These are phyloP conservation scores for Paedocypris sp. DNA, from an alignment of 2,113 vertebrate genomes.

Conservation along the genomic window DNA sequence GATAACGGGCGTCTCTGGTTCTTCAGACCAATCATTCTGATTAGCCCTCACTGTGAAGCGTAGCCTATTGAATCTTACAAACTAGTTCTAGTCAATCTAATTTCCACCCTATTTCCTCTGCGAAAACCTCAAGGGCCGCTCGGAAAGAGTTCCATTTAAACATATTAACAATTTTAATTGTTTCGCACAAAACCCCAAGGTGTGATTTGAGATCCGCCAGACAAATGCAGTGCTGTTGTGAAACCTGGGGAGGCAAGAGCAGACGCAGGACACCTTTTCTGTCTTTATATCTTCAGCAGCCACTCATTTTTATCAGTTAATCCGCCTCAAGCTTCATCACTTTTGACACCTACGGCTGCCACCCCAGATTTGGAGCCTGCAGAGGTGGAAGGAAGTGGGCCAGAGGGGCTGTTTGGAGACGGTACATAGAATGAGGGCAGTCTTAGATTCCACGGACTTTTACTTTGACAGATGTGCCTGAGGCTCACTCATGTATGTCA, in stretches of 20 bases:
- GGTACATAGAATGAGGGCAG: constrained; percentile 26
- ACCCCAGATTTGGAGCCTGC: constrained; percentile 35
- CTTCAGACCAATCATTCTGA: constrained; percentile 27
- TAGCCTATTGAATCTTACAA: constrained; percentile 25
- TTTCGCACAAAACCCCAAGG: constrained; percentile 18
- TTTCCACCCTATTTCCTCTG: constrained; percentile 29
- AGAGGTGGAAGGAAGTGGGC: constrained; percentile 33
- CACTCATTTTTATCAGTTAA: constrained; percentile 34
- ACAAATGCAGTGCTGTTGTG: background rate
- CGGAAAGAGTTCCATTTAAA: constrained; percentile 35
- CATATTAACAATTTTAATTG: constrained; percentile 36
- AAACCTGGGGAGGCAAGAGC: constrained; percentile 1
- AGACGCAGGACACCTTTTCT: constrained; percentile 22
- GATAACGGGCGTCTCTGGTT: constrained; percentile 1
- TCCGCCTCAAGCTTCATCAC: constrained; percentile 41
- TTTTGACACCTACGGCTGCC: constrained; percentile 32
- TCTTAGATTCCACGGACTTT: constrained; percentile 18
- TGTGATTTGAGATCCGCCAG: background rate
- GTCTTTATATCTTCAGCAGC: constrained; percentile 42
- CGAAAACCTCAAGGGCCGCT: constrained; percentile 26
- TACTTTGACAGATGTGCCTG: constrained; percentile 12
- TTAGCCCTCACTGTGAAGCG: constrained; percentile 28
- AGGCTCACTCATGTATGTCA: background rate
- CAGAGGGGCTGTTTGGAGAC: constrained; percentile 12
- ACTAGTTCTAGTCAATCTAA: constrained; percentile 27